Conservation (phyloP, 2,888 invertebrate genomes). For the Agrochola lota region DNA sequence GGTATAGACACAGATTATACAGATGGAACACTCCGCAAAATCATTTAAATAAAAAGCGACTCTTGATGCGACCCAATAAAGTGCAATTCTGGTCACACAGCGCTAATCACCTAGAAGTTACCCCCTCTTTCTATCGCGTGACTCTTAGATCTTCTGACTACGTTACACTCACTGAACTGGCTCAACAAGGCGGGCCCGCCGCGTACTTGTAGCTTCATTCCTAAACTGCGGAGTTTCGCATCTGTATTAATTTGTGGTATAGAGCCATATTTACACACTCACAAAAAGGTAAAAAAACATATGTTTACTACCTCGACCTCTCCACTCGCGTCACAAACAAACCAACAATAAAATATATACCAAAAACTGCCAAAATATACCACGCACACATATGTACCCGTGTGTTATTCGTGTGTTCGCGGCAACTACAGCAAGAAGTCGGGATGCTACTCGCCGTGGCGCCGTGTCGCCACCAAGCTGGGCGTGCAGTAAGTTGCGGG, state of each 20-base stretch:
- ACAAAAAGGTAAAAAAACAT: background rate
- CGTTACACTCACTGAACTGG: too few species aligned
- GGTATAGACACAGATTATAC: background rate
- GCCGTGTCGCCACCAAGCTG: constrained; percentile 97
- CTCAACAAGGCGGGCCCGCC: too few species aligned
- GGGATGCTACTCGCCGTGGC: constrained; percentile 97
- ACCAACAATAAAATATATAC: constrained; percentile 39
- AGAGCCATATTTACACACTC: background rate
- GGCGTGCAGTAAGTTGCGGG: constrained; percentile 97
- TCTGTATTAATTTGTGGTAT: too few species aligned
- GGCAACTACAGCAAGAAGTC: constrained; percentile 92
- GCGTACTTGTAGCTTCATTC: too few species aligned
- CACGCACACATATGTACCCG: constrained; percentile 85
- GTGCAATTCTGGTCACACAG: too few species aligned
- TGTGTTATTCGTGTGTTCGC: constrained; percentile 80
- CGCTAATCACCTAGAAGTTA: too few species aligned
- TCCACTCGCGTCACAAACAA: constrained; percentile 68
- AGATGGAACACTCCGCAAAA: too few species aligned
- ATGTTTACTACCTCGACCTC: constrained; percentile 71
- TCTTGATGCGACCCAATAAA: too few species aligned
- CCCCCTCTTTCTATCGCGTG: too few species aligned
- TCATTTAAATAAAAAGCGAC: too few species aligned
- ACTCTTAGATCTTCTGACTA: too few species aligned
- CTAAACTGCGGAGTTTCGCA: too few species aligned
- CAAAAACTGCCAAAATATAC: constrained; percentile 43